Base-by-base conservation (phyloP, 2,888 invertebrate genomes). In the Asteroscopus sphinx region DNA sequence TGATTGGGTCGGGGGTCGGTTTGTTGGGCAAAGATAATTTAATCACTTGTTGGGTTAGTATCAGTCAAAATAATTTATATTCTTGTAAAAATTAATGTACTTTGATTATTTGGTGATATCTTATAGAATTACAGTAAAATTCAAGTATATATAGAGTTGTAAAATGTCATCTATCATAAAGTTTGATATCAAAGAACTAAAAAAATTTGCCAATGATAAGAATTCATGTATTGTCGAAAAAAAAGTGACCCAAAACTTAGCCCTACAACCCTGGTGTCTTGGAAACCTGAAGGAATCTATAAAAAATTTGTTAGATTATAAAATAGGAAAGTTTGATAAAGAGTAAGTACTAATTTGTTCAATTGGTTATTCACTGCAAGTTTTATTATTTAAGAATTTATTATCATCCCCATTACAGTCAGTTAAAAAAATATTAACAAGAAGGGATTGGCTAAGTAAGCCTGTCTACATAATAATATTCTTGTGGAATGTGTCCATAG, bases 261-360 rank as follows among this genome's bases (percentile, higher is more conserved):
- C 95, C 0, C 79, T 96, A 44, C 95, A 96, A 81, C 96, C 96
- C 5, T 95, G 95, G 92, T 95, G 96, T 79, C 88, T 96, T 39
- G 95, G 94, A 30, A 94, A 96, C 75, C 75, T 96, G 17, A 95
- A 93, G 51, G 91, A 94, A 60, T 95, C 96, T 7, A 85, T 96
- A 5, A 95, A 95, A 79, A 95, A 95, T 72, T 88, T 96, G 69
- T 82, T 96, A 41, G 94, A 94, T 76, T 93, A 93, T 67, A 95
- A 94, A 85, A 92, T 96, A 57, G 95, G 95, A 64, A 95, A 94
- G 83, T 96, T 95, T 79, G 95, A 96, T 76, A 91, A 94, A 82
- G 95, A 95, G 96, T 96, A 91, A 85, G 96, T 93, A 1, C n/a
- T 11, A 12, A n/a, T 33, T 35, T 13, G 15, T 35, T 15, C 15